These are phyloP conservation scores for Pteromalus puparum DNA, from an alignment of 1,140 invertebrate species.

Conservation along the genomic window DNA sequence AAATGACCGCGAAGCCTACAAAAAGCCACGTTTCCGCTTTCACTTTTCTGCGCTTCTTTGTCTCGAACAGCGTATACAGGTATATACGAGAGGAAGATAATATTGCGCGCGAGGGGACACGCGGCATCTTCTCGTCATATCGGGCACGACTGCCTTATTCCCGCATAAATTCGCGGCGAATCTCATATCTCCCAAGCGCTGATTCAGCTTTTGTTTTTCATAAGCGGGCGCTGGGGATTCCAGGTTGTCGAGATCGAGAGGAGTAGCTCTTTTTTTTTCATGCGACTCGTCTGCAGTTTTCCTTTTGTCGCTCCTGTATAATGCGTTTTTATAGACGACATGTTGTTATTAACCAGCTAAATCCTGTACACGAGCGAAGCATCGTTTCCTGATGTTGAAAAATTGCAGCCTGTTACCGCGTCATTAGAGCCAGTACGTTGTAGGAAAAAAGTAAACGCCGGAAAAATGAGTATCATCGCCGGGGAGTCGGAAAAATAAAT, in stretches of 20 bases:
- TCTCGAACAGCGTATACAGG: neutral
- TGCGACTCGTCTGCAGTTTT: neutral
- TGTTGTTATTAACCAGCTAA: neutral
- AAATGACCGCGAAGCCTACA: too few species aligned
- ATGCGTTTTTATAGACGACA: too few species aligned
- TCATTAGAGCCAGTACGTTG: too few species aligned
- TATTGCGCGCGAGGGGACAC: neutral
- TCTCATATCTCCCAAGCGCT: conserved; percentile 18
- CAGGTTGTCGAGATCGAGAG: neutral
- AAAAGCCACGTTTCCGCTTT: neutral
- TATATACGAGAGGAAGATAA: neutral
- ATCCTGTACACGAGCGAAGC: neutral
- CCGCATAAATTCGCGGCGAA: conserved; percentile 37
- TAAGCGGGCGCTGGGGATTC: neutral
- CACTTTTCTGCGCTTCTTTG: neutral
- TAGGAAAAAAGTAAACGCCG: neutral
- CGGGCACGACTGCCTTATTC: neutral
- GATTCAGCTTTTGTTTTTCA: conserved; percentile 2
- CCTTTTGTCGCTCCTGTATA: neutral
- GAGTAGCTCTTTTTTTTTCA: too few species aligned
- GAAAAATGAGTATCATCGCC: neutral
- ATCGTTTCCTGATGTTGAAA: neutral
- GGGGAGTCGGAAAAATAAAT: neutral
- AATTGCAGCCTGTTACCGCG: neutral
- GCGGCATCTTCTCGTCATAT: conserved; percentile 34